Base-by-base conservation (phyloP, 2,797 vertebrate species). In the Poecilia velifera region DNA sequence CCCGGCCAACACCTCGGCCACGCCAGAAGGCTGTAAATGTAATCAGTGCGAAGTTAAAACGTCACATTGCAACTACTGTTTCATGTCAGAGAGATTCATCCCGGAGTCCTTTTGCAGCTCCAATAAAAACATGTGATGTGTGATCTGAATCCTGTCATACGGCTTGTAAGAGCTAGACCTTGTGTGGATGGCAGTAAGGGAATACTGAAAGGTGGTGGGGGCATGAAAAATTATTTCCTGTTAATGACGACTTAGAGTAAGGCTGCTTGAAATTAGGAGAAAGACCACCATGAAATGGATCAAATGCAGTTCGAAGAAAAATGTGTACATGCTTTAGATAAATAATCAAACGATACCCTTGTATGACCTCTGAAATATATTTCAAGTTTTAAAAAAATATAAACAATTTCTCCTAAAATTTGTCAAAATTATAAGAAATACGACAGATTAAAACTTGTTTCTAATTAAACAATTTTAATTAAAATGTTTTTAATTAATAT, bases 21-120 rank as follows among this genome's bases (percentile, higher is more conserved):
- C 74, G 87, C 91, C 91, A 93, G 88, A 88, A 22, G 87, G 73
- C 90, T 93, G 93, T 86, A 84, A 95, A 94, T 93, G 89, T 89
- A 89, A 88, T 94, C 85, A 89, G 84, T 81, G 82, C 83, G 80
- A 93, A 91, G 91, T 91, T 93, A 91, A 91, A 92, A 88, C 86
- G 94, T 94, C 93, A 92, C 71, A 22, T 22, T 36, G 85, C 46
- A 71, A 88, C 91, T 90, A 88, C 90, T 90, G 89, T 88, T 94
- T 92, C 90, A 90, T 83, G 86, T 93, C 92, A 91, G 76, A 88
- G 68, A 86, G 85, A 94, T 88, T 93, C 88, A 90, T 91, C 82
- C 80, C 57, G 47, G 76, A 90, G 84, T 86, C 80, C 77, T 80
- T 79, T 62, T 59, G 62, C 10, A 62, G 84, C 77, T 90, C 92